Percentiles rank a stretch among this genome's conserved stretches.
phyloP scores from a whole-genome alignment of 2,797 vertebrate species.

The Ctenochaetus hawaiiensis region DNA sequence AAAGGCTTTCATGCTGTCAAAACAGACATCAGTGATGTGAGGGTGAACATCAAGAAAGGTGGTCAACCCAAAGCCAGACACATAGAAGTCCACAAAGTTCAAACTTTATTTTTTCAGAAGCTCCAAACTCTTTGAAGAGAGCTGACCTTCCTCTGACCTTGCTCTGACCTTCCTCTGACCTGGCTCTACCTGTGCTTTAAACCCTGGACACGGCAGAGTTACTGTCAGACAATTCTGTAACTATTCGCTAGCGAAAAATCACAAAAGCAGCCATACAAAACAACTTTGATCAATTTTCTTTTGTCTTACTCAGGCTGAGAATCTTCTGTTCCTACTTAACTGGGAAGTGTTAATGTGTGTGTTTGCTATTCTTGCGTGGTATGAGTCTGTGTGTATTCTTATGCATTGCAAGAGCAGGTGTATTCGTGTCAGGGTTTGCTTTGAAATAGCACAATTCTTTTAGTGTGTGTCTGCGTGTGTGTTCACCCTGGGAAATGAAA shows the following conservation, averaged over 20 bases:
- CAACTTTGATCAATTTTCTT: constrained; percentile 25
- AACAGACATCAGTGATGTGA: constrained; percentile 42
- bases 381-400: constrained; percentile 16
- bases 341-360: constrained; percentile 14
- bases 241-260: constrained; percentile 22
- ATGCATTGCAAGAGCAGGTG: constrained; percentile 38
- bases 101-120: constrained; percentile 18
- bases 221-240: no score
- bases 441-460: constrained; percentile 51
- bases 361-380: not conserved
- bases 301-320: constrained; percentile 33
- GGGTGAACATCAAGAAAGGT: constrained; percentile 52
- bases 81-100: constrained; percentile 7
- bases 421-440: constrained; percentile 44
- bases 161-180: constrained; percentile 5
- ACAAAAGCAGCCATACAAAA: constrained; percentile 13
- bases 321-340: constrained; percentile 54
- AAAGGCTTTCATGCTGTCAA: constrained; percentile 29
- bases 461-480: constrained; percentile 26
- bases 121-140: constrained; percentile 40
- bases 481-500: constrained; percentile 77
- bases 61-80: constrained; percentile 35
- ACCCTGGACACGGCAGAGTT: constrained; percentile 8
- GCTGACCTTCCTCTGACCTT: constrained; percentile 40
- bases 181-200: constrained; percentile 1